These are phyloP conservation scores for Lepisosteus oculatus DNA, from an alignment of 2,113 vertebrate species.

Conservation along the genomic window DNA sequence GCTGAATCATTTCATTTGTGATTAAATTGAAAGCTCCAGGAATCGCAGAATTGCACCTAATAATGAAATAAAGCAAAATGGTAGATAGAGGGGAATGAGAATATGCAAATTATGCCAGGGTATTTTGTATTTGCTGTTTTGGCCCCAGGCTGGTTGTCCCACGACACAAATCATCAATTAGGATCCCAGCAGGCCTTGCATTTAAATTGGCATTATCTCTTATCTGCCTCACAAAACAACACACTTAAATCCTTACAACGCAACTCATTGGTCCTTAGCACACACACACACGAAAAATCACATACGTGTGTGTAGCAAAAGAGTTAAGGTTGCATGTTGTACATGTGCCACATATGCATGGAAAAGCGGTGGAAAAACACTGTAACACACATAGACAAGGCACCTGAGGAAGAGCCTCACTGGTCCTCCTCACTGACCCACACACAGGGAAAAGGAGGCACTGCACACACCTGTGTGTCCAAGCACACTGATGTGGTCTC, in stretches of 20 bases:
- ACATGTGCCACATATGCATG: too few relatives aligned
- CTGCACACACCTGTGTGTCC: too few relatives aligned
- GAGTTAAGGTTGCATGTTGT: too few relatives aligned
- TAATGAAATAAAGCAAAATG: constrained; percentile 53
- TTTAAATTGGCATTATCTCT: constrained; percentile 64
- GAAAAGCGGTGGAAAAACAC: too few relatives aligned
- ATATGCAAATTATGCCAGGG: constrained; percentile 65
- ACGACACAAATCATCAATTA: constrained; percentile 79
- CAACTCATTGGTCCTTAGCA: constrained; percentile 28
- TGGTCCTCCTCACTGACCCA: too few relatives aligned
- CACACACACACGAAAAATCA: constrained; percentile 30
- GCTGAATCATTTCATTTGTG: constrained; percentile 63
- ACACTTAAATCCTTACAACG: constrained; percentile 37
- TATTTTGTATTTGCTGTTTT: constrained; percentile 53
- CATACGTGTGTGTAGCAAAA: too few relatives aligned
- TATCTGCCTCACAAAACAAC: constrained; percentile 48
- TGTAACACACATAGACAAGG: too few relatives aligned
- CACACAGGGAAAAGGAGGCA: too few relatives aligned
- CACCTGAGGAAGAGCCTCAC: too few relatives aligned
- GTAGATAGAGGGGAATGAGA: constrained; percentile 52
- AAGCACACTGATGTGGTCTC: too few relatives aligned
- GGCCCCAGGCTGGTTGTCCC: constrained; percentile 69
- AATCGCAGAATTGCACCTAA: constrained; percentile 55
- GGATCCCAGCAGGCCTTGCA: constrained; percentile 69
- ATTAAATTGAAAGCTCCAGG: constrained; percentile 59